Percentiles rank a stretch among this genome's conserved stretches.
phyloP scores from a whole-genome alignment of 2,797 vertebrate species.

The Cetoscarus ocellatus region DNA sequence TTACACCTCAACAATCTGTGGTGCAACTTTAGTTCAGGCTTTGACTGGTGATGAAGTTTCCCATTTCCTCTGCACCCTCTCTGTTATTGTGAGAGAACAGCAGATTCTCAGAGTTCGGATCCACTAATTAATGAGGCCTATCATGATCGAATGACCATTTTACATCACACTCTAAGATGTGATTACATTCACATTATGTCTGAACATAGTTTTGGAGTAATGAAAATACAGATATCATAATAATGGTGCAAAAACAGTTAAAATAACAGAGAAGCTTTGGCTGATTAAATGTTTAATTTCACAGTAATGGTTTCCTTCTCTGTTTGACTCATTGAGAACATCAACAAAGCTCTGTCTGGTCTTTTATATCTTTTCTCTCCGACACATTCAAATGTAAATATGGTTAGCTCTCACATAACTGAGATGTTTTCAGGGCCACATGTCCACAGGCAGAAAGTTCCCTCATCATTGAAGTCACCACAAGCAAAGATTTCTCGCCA shows the following conservation, averaged over 20 bases:
- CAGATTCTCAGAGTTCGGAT: not conserved
- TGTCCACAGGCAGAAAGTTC: not conserved
- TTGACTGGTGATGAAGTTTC: constrained; percentile 8
- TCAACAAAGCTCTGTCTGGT: too few species aligned
- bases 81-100: not conserved
- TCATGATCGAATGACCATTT: constrained; percentile 2
- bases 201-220: not conserved
- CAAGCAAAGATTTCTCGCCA: too few species aligned
- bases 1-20: constrained; percentile 2
- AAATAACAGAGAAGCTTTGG: too few species aligned
- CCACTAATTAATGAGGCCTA: not conserved
- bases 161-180: not conserved
- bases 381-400: too few species aligned
- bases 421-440: not conserved
- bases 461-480: too few species aligned
- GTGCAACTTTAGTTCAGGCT: constrained; percentile 29
- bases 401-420: too few species aligned
- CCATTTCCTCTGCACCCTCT: not conserved
- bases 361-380: too few species aligned
- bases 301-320: too few species aligned
- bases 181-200: constrained; percentile 1
- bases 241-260: too few species aligned
- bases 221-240: too few species aligned
- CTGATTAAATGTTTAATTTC: too few species aligned
- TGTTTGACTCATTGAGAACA: too few species aligned